Evolutionary conservation across 2,797 vertebrate genomes (phyloP).

Genomic region (Brotula barbata): DNA sequence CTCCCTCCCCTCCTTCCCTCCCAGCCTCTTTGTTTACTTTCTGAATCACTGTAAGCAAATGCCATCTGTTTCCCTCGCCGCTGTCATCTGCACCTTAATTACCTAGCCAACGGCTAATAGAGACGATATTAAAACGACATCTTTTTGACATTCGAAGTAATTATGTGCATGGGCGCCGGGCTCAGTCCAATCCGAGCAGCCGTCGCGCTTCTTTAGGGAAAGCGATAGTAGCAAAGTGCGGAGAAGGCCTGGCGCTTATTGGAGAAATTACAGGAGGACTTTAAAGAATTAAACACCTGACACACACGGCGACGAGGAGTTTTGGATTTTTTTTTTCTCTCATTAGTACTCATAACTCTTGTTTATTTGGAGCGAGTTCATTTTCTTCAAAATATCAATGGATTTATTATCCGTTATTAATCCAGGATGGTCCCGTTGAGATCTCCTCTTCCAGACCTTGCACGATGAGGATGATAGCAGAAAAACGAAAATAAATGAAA

Average conservation of each 20-base stretch:
- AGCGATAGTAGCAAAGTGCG: constrained; percentile 50
- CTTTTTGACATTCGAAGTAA: constrained; percentile 99
- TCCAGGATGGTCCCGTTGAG: too few species aligned
- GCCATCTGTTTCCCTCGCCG: constrained; percentile 98
- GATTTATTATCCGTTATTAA: too few species aligned
- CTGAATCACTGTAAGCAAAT: constrained; percentile 97
- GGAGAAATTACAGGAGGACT: constrained; percentile 5
- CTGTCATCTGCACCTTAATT: constrained; percentile 97
- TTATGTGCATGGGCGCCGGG: constrained; percentile 88
- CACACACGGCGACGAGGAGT: too few species aligned
- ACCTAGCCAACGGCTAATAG: constrained; percentile 98
- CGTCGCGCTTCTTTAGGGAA: constrained; percentile 9
- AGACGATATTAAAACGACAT: constrained; percentile 99
- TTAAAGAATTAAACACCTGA: neutral
- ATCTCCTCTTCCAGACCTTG: too few species aligned
- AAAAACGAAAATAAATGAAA: too few species aligned
- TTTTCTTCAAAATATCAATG: too few species aligned
- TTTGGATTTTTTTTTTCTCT: neutral
- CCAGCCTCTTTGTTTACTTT: constrained; percentile 92
- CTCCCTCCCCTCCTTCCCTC: constrained; percentile 76
- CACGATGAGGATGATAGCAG: too few species aligned
- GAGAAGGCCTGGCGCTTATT: constrained; percentile 15
- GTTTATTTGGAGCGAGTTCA: too few species aligned
- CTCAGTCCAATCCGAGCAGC: constrained; percentile 80
- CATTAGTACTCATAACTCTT: too few species aligned